Base-by-base conservation (phyloP, 2,113 vertebrate genomes). In the Aspiorhynchus laticeps region DNA sequence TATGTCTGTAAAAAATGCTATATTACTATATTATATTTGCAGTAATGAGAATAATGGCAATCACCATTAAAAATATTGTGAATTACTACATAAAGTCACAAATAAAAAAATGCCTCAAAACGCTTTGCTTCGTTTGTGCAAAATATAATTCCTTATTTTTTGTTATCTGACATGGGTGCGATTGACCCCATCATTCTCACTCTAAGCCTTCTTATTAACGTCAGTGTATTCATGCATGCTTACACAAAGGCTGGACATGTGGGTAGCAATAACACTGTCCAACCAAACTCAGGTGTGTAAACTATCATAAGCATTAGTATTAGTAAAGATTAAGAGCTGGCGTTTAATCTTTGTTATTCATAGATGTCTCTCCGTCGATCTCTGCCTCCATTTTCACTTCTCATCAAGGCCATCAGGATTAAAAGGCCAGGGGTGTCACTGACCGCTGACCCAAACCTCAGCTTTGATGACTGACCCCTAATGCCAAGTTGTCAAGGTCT, bases 401-500 rank as follows among this genome's bases (percentile, higher is more conserved):
- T 89, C 89, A 90, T 92, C 87, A 89, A 92, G 89, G 80, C 76
- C 74, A 88, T 84, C 81, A 75, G 91, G 89, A 92, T 93, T 90
- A 91, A 93, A 93, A 94, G 92, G 88, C 85, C 90, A 92, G 86
- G 74, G 67, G 69, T 59, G 79, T 89, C 88, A 33, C 86, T 91
- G 93, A 92, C 91, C 92, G 67, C 88, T 93, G 92, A 94, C 92
- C 92, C 88, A 38, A 92, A 89, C 91, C 91, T 90, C 90, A 83
- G 93, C 93, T 94, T 94, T 94, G 87, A 93, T 93, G 88, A 93
- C 87, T 63, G 85, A 87, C 80, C 84, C 74, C 75, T 78, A 67
- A 41, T 82, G 92, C 91, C 90, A 92, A 92, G 92, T 90, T 92
- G 86, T 91, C 87, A 88, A 10, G 90, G 90, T 91, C 91, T 85